phyloP scores from a whole-genome alignment of 2,888 invertebrate genomes.

The Scaeva pyrastri region DNA sequence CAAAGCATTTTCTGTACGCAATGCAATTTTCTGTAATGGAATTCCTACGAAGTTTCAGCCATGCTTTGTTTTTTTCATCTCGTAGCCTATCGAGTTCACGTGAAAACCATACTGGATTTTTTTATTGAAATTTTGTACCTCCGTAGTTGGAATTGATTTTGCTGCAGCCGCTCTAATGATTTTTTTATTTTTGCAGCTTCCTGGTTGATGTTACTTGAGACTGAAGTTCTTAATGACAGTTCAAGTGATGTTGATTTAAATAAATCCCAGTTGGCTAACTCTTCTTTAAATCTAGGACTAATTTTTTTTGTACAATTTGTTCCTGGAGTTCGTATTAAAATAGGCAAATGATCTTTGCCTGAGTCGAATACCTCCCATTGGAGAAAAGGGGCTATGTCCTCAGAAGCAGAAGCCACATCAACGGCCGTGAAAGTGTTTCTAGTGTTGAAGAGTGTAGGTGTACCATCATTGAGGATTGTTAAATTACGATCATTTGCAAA shows the following conservation, averaged over 20 bases:
- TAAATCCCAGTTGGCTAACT: background rate
- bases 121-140: too few species aligned
- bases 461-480: background rate
- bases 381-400: background rate
- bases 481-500: too few species aligned
- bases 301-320: background rate
- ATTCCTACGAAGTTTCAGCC: slow-evolving; percentile 10
- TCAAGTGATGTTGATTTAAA: background rate
- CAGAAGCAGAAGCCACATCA: slow-evolving; percentile 1
- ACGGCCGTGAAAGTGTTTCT: slow-evolving; percentile 25
- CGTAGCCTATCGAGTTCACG: background rate
- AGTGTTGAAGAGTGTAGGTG: slow-evolving; percentile 27
- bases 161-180: background rate
- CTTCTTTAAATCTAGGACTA: slow-evolving; percentile 17
- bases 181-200: slow-evolving; percentile 44
- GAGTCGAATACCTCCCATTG: slow-evolving; percentile 25
- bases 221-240: background rate
- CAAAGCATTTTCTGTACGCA: slow-evolving; percentile 15
- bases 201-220: slow-evolving; percentile 23
- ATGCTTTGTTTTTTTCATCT: too few species aligned
- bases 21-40: background rate
- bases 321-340: background rate
- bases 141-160: background rate
- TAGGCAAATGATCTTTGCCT: slow-evolving; percentile 25
- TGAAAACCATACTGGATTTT: slow-evolving; percentile 13